Evolutionary conservation across 1,140 invertebrate species (phyloP), one percentile per base, ranked within the genome.

Genomic region (Drosophila pallidifrons): DNA sequence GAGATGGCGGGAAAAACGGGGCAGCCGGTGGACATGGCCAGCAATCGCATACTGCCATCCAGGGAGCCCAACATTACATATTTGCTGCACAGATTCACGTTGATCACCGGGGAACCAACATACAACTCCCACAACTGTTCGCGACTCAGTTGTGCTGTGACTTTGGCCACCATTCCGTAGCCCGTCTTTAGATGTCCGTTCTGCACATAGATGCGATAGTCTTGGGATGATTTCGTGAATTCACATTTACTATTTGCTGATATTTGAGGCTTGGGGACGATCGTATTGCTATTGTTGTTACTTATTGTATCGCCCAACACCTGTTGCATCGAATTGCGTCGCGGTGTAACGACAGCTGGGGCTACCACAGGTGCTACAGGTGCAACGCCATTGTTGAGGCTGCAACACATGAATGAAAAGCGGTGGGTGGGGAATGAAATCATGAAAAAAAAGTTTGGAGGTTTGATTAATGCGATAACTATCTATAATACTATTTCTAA

Each of bases 1-100:
- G 80, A 78, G 3, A 93, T 85, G 10, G 91, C 79, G 1, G 92
- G 92, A 54, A 93, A 77, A n/a, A 86, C 75, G 0, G 82, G 64
- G 6, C 60, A 80, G 25, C 92, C 92, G 6, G 80, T 92, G 4
- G 72, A 52, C 77, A 92, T 83, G 41, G 81, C 41, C 8, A 92
- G 47, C 10, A 93, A 67, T 7, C 92, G 81, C 64, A 93, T 66
- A 30, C 85, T 91, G 20, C 92, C 88, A 59, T 93, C 92, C 30
- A 92, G 66, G 15, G 88, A 88, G 63, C 92, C 91, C 16, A 92
- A 57, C 78, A 93, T 82, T 11, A 81, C 88, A 46, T 91, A 92
- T 60, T 93, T 93, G 1, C 70, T 67, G 47, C 90, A 92, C 38
- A 93, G 77, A 80, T 91, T 91, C 43, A 92, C 88, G 67, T 90